These are phyloP conservation scores for Drosophila malerkotliana DNA, from an alignment of 1,140 invertebrate genomes.

Conservation along the genomic window DNA sequence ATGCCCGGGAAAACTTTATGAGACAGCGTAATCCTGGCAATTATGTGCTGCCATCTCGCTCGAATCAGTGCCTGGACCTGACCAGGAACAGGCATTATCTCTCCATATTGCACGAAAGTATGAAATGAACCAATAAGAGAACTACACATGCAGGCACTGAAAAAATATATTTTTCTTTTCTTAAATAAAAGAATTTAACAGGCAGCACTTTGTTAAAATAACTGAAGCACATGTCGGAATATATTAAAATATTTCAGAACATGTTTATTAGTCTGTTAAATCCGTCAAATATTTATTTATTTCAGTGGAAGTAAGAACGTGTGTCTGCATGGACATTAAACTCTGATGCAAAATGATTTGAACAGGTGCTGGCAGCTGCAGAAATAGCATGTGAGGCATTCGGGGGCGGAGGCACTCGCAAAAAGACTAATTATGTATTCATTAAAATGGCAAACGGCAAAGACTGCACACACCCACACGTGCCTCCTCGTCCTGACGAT, in stretches of 20 bases:
- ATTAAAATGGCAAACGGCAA: constrained; percentile 76
- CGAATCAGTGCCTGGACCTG: constrained; percentile 10
- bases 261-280: too few species aligned
- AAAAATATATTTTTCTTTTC: not conserved
- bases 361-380: constrained; percentile 43
- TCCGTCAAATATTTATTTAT: not conserved
- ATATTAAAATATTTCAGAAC: too few species aligned
- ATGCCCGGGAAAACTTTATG: constrained; percentile 61
- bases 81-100: constrained; percentile 65
- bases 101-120: constrained; percentile 69
- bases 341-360: constrained; percentile 51
- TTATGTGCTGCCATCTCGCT: constrained; percentile 50
- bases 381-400: not conserved
- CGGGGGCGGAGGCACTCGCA: constrained; percentile 46
- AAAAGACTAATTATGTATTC: constrained; percentile 82
- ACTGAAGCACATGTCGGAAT: too few species aligned
- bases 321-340: constrained; percentile 55
- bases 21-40: constrained; percentile 70
- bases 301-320: constrained; percentile 26
- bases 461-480: constrained; percentile 14
- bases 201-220: not conserved
- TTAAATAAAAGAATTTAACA: not conserved
- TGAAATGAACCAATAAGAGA: constrained; percentile 69
- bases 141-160: constrained; percentile 42
- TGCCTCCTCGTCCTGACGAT: constrained; percentile 3